A percentile compares a stretch with the other conserved stretches of the same genome.
phyloP scores from a whole-genome alignment of 2,888 invertebrate species.

The Pyrrhosoma nymphula region DNA sequence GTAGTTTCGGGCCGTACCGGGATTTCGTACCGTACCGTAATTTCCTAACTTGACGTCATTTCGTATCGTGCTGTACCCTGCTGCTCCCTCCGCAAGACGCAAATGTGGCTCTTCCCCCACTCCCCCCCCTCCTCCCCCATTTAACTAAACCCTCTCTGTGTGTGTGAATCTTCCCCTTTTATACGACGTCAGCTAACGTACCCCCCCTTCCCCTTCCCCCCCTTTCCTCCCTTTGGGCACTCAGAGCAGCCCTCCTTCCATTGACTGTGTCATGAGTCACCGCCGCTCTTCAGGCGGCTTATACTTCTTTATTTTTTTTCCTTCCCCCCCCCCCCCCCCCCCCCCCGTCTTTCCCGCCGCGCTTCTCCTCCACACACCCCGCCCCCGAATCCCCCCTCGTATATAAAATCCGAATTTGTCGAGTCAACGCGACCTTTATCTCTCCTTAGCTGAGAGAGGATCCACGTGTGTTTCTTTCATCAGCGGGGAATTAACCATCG shows the following conservation, averaged over 20 bases:
- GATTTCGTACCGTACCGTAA: too few relatives aligned
- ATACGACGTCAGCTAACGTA: neutral
- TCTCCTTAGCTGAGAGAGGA: neutral
- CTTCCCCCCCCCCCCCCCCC: neutral
- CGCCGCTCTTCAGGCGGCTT: neutral
- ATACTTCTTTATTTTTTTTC: neutral
- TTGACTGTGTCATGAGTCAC: constrained; percentile 1
- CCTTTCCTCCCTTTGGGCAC: too few relatives aligned
- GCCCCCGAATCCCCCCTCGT: neutral
- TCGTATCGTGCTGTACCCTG: too few relatives aligned
- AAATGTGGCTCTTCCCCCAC: too few relatives aligned
- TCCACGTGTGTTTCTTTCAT: neutral
- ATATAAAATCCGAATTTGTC: neutral
- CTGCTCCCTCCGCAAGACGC: too few relatives aligned
- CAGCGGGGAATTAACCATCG: neutral
- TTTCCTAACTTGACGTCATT: too few relatives aligned
- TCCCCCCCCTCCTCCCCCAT: too few relatives aligned
- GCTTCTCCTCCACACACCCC: neutral
- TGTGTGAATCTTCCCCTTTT: neutral
- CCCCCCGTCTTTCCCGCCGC: neutral
- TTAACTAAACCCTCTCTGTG: too few relatives aligned
- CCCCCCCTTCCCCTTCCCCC: too few relatives aligned
- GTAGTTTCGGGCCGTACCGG: too few relatives aligned
- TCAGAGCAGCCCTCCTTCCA: neutral
- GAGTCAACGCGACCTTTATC: constrained; percentile 48